These are phyloP conservation scores for Hermodice carunculata DNA, from an alignment of 2,888 invertebrate species.

Conservation along the genomic window DNA sequence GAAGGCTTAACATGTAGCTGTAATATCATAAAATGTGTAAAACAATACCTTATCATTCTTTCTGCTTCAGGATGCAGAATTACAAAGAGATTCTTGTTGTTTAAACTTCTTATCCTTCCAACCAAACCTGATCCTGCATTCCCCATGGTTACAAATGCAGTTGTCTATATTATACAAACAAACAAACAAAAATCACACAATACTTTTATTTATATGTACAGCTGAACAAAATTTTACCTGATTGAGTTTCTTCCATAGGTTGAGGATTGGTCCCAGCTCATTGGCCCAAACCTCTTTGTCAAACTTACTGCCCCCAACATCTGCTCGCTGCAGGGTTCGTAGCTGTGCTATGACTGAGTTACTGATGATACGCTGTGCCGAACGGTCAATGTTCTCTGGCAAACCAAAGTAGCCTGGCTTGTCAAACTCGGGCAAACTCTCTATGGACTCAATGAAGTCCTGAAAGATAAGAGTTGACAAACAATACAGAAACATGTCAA, in stretches of 20 bases:
- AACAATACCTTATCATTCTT: no score
- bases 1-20: no score
- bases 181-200: no score
- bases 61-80: no score
- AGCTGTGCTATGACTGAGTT: constrained; percentile 76
- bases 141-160: no score
- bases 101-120: no score
- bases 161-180: no score
- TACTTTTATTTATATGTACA: no score
- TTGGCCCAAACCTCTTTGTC: constrained; percentile 75
- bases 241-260: constrained; percentile 85
- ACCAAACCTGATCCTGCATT: no score
- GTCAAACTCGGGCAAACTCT: constrained; percentile 80
- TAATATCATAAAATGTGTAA: no score
- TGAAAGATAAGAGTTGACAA: constrained; percentile 69
- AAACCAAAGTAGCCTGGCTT: constrained; percentile 84
- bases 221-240: no score
- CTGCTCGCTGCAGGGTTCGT: constrained; percentile 71
- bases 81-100: no score
- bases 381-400: constrained; percentile 87
- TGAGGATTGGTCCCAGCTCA: constrained; percentile 79
- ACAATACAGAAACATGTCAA: not conserved
- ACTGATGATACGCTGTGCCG: constrained; percentile 82
- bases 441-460: constrained; percentile 79
- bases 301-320: constrained; percentile 70